These are phyloP conservation scores for Brenthis ino DNA, from an alignment of 2,888 invertebrate genomes.

Conservation along the genomic window DNA sequence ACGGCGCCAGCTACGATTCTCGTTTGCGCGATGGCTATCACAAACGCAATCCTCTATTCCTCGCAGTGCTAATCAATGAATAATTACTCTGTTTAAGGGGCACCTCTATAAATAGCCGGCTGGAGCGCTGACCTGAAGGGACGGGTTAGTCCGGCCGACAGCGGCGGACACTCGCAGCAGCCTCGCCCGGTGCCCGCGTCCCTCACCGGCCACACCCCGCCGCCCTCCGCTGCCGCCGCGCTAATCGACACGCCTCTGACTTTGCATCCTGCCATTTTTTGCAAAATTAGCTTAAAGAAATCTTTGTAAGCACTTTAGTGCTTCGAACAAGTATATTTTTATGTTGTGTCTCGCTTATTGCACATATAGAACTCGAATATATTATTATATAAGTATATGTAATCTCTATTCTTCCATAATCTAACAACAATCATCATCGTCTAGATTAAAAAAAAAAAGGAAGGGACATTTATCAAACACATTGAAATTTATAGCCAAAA, in stretches of 20 bases:
- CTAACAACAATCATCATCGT: conserved; percentile 16
- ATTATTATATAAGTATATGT: too few relatives aligned
- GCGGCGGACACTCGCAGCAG: conserved; percentile 75
- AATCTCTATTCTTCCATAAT: conserved; percentile 31
- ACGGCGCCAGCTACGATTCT: conserved; percentile 76
- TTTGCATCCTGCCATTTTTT: conserved; percentile 74
- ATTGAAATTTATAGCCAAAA: too few relatives aligned
- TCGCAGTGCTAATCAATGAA: conserved; percentile 82
- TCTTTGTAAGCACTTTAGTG: conserved; percentile 47
- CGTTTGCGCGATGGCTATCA: conserved; percentile 80
- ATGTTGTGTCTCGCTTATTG: neutral
- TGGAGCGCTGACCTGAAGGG: conserved; percentile 83
- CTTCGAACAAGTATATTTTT: neutral
- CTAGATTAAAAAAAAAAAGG: too few relatives aligned
- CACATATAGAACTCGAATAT: neutral
- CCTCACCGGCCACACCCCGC: conserved; percentile 40
- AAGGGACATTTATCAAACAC: too few relatives aligned
- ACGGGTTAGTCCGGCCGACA: conserved; percentile 81
- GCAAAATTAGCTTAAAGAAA: conserved; percentile 68
- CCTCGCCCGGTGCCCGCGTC: conserved; percentile 54
- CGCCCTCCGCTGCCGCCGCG: conserved; percentile 46
- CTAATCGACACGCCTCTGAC: conserved; percentile 71
- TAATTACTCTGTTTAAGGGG: conserved; percentile 83
- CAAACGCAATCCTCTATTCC: conserved; percentile 81
- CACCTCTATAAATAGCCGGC: conserved; percentile 82